Conservation (phyloP, 2,888 invertebrate species). For the Thysanoteuthis rhombus region DNA sequence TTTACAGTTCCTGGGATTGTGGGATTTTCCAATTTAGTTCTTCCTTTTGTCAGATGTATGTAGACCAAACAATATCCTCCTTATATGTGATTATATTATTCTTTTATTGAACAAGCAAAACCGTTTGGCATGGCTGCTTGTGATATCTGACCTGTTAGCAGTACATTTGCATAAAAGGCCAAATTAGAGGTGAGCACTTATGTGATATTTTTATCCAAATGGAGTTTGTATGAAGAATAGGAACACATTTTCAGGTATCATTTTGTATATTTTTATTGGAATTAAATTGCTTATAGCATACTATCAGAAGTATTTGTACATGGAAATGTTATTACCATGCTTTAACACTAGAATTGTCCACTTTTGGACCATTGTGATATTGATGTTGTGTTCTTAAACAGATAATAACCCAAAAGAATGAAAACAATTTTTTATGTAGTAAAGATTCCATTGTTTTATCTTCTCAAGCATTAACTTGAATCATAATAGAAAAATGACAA, state of each 20-base stretch:
- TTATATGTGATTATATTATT: not conserved
- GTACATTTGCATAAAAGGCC: not conserved
- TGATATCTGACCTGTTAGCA: not conserved
- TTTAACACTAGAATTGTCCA: slow-evolving; percentile 12
- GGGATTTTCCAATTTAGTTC: not conserved
- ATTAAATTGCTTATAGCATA: not conserved
- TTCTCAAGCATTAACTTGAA: not conserved
- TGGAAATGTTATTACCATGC: not conserved
- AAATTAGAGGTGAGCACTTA: not conserved
- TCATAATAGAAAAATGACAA: not conserved
- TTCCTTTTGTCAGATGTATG: not conserved
- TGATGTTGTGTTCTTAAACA: not conserved
- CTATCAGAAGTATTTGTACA: not conserved
- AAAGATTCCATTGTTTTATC: not conserved
- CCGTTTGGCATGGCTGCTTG: not conserved
- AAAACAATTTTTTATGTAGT: not conserved
- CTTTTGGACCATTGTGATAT: not conserved
- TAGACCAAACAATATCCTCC: not conserved
- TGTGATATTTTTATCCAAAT: slow-evolving; percentile 12
- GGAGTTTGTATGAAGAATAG: not conserved
- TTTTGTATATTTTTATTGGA: not conserved
- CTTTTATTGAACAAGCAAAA: not conserved
- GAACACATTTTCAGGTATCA: not conserved
- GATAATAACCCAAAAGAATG: not conserved
- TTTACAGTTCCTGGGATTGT: not conserved